Base-by-base conservation (phyloP, 1,140 invertebrate genomes). In the Drosophila athabasca region DNA sequence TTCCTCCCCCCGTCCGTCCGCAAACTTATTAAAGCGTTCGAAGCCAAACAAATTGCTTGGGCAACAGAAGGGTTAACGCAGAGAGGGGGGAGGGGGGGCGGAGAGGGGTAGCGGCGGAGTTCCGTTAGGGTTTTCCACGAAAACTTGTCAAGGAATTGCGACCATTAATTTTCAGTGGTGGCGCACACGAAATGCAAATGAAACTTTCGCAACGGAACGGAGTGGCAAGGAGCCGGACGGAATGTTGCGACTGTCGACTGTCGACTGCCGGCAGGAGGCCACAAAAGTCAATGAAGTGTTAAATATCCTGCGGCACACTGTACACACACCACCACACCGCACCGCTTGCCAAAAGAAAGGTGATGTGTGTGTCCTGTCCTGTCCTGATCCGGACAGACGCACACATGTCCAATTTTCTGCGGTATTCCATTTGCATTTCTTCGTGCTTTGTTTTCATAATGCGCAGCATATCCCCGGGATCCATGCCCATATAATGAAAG, bases 241-340 rank as follows among this genome's bases (percentile, higher is more conserved):
- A 69, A 69, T 69, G 66, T 57, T 58, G 35, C 35, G 35, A 39
- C 35, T 13, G 35, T 5, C 35, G 66, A 69, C 51, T 44, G 66
- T 58, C 64, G 66, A 24, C 62, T 49, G 65, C 26, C 65, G 46
- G 39, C 24, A 54, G 53, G 50, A 39, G 44, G 62, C 59, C 69
- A 58, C 82, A 76, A 79, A 82, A 90, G 78, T 87, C 85, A 85
- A 87, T 90, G 74, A 79, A 76, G 81, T 90, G 80, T 85, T 89
- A 72, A 89, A 78, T 85, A 67, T 85, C 85, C 84, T 79, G 85
- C 74, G 64, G 85, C 24, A 54, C 60, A 52, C 64, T 55, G 58
- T 29, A 57, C 51, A 41, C 45, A 41, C 55, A 41, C 45, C 19
- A 1, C 17, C 17, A 19, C 17, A 19, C 53, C 46, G 46, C 31